Percentiles rank a stretch among this genome's conserved stretches.
Conservation (phyloP, 1,140 invertebrate species). For the Drosophila bifasciata region DNA sequence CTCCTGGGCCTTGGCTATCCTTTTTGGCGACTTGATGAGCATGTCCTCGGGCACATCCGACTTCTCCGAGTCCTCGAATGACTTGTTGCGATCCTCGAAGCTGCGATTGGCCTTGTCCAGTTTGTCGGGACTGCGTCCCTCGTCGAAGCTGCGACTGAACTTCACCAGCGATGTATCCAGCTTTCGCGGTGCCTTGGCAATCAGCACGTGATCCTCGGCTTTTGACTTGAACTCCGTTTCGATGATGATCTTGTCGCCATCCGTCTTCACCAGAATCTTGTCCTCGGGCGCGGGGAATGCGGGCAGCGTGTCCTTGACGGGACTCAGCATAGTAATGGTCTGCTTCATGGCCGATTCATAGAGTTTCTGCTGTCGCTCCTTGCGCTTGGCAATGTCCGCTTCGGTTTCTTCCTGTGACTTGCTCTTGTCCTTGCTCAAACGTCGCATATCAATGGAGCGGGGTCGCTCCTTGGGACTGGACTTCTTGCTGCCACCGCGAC, state of each 20-base stretch:
- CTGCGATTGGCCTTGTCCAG: slow-evolving; percentile 86
- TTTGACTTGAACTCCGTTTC: slow-evolving; percentile 87
- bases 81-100: slow-evolving; percentile 87
- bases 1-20: slow-evolving; percentile 86
- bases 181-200: slow-evolving; percentile 89
- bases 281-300: slow-evolving; percentile 89
- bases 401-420: slow-evolving; percentile 89
- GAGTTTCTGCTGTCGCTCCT: slow-evolving; percentile 89
- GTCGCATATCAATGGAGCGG: slow-evolving; percentile 87
- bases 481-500: slow-evolving; percentile 84
- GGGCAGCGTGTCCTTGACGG: slow-evolving; percentile 88
- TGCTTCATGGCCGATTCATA: slow-evolving; percentile 89
- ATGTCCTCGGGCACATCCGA: slow-evolving; percentile 84
- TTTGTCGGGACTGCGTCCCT: slow-evolving; percentile 85
- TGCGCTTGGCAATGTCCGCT: slow-evolving; percentile 88
- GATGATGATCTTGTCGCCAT: slow-evolving; percentile 87
- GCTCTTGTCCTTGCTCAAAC: slow-evolving; percentile 87
- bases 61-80: slow-evolving; percentile 86
- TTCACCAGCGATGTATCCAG: slow-evolving; percentile 88
- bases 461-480: slow-evolving; percentile 87
- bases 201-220: slow-evolving; percentile 88
- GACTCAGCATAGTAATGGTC: slow-evolving; percentile 88
- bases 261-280: slow-evolving; percentile 87
- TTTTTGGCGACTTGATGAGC: slow-evolving; percentile 86
- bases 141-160: slow-evolving; percentile 88